Conservation (phyloP, 1,140 invertebrate genomes). For the Orussus abietinus region DNA sequence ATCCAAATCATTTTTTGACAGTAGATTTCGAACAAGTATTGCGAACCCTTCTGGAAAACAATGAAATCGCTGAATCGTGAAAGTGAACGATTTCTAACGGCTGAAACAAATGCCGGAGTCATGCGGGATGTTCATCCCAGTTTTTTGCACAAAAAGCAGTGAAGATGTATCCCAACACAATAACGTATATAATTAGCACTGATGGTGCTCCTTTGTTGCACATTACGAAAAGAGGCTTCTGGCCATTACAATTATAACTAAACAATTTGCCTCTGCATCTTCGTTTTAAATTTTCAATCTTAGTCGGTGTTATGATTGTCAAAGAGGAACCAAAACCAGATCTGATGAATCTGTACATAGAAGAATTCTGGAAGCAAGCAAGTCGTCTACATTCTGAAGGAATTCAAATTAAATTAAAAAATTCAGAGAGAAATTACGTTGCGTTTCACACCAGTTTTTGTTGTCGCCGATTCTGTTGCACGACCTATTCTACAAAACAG, state of each 20-base stretch:
- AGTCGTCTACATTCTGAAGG: background rate
- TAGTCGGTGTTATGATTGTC: conserved; percentile 5
- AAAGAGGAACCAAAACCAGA: conserved; percentile 5
- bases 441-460: background rate
- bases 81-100: background rate
- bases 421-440: background rate
- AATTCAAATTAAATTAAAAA: background rate
- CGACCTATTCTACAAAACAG: conserved; percentile 13
- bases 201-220: no score
- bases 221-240: conserved; percentile 6
- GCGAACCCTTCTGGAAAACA: background rate
- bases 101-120: background rate
- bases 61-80: conserved; percentile 1
- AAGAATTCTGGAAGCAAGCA: background rate
- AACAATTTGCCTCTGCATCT: background rate
- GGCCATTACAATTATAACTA: conserved; percentile 6
- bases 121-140: conserved; percentile 6
- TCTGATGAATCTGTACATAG: conserved; percentile 4
- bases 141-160: conserved; percentile 1
- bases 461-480: conserved; percentile 8
- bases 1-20: conserved; percentile 3
- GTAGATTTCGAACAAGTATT: conserved; percentile 8
- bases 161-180: background rate
- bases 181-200: conserved; percentile 7
- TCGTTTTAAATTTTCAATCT: background rate